Evolutionary conservation across 2,888 invertebrate species (phyloP), one percentile per base, ranked within the genome.

Genomic region (Drosophila nr. medialis): DNA sequence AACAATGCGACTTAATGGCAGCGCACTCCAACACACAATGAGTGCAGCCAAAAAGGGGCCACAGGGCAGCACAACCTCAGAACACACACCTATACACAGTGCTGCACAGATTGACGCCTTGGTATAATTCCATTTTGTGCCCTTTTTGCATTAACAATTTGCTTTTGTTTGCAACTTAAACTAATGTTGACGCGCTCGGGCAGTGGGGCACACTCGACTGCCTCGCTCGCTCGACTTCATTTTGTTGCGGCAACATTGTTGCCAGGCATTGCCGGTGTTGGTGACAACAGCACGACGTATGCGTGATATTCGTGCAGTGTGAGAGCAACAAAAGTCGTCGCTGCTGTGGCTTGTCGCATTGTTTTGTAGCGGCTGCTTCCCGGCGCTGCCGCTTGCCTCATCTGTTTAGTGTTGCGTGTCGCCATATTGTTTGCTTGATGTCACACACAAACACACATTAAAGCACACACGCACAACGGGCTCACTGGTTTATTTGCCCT

Each of bases 391-490:
- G 60, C 65, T 56, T 62, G 66, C 67, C 77, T 72, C 84, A 65
- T 71, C 66, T 86, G 85, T 59, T 86, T 86, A 78, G 85, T 86
- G 88, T 89, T 89, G 86, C 90, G 86, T 86, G 86, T 89, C 75
- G 87, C 90, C 85, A 87, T 90, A 86, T 90, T 86, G 89, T 86
- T 89, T 86, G 75, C 89, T 79, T 90, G 79, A 87, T 86, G 82
- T 79, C 81, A 68, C 80, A 71, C 79, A 84, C 64, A 72, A 29
- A 56, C 61, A 58, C 56, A 60, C 54, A 53, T 18, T 29, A 21
- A 34, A 48, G 60, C 68, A 54, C 48, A 64, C 51, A 50, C 50
- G 30, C 27, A 27, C 11, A 50, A 53, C 27, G 50, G 58, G 71
- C 65, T 68, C 70, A 60, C 66, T 72, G 73, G 56, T 74, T 81